Conservation (phyloP, 2,888 invertebrate species). For the Heliconius ismenius region DNA sequence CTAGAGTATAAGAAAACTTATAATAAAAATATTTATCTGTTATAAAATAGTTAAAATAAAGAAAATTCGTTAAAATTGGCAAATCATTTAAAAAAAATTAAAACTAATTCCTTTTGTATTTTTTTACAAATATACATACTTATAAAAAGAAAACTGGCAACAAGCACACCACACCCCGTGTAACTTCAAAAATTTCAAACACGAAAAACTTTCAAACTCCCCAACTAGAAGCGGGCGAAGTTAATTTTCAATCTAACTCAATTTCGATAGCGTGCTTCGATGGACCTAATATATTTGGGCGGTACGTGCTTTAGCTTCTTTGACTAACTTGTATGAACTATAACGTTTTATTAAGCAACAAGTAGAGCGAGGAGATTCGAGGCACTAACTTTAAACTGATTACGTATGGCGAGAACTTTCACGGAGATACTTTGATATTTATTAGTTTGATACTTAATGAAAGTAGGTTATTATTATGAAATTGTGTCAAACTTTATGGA, state of each 20-base stretch:
- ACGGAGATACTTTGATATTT: constrained; percentile 90
- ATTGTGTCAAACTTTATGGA: not conserved
- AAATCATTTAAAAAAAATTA: too few species aligned
- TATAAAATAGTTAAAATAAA: too few species aligned
- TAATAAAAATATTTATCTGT: too few species aligned
- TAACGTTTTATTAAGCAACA: constrained; percentile 33
- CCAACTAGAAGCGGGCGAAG: constrained; percentile 26
- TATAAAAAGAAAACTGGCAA: not conserved
- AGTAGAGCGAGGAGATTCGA: constrained; percentile 38
- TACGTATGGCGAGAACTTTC: constrained; percentile 77
- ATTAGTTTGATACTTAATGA: constrained; percentile 52
- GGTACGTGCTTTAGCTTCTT: constrained; percentile 39
- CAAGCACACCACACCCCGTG: constrained; percentile 2
- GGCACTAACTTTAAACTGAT: constrained; percentile 36
- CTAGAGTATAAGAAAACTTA: too few species aligned
- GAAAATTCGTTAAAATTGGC: too few species aligned
- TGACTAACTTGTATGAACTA: constrained; percentile 37
- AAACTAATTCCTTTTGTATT: too few species aligned
- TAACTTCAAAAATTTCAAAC: constrained; percentile 25
- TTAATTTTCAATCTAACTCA: constrained; percentile 37
- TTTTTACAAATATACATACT: not conserved
- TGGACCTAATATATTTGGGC: constrained; percentile 39
- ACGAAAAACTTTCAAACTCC: constrained; percentile 17
- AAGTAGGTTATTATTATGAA: not conserved
- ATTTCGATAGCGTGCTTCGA: constrained; percentile 34